Evolutionary conservation across 2,113 vertebrate genomes (phyloP).

Genomic region (Brevimyrus niger): DNA sequence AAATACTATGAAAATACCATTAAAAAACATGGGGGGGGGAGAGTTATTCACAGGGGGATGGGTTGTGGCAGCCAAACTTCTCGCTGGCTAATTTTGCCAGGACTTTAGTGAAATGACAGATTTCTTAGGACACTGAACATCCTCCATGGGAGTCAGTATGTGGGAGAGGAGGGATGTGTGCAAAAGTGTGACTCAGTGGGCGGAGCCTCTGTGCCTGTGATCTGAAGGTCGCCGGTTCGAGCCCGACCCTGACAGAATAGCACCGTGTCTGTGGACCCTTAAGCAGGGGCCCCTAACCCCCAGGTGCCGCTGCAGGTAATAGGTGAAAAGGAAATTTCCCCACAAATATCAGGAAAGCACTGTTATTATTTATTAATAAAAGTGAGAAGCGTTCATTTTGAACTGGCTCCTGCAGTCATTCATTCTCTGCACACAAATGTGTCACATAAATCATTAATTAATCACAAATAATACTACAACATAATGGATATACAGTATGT

Average conservation of each 20-base stretch:
- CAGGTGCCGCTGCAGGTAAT: not conserved
- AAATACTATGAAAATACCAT: not conserved
- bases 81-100: not conserved
- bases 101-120: not conserved
- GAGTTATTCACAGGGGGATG: not conserved
- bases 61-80: not conserved
- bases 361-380: not conserved
- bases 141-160: not conserved
- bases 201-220: not conserved
- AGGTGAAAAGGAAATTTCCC: not conserved
- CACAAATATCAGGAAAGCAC: not conserved
- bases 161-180: no score
- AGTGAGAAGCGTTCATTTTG: not conserved
- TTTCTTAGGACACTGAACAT: not conserved
- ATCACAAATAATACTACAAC: not conserved
- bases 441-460: not conserved
- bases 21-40: not conserved
- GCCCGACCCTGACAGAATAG: not conserved
- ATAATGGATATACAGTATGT: not conserved
- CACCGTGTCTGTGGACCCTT: not conserved
- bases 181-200: no score
- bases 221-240: not conserved
- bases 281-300: not conserved
- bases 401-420: not conserved
- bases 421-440: not conserved